Base-by-base conservation (phyloP, 2,797 vertebrate species). In the Cossypha niveicapilla region DNA sequence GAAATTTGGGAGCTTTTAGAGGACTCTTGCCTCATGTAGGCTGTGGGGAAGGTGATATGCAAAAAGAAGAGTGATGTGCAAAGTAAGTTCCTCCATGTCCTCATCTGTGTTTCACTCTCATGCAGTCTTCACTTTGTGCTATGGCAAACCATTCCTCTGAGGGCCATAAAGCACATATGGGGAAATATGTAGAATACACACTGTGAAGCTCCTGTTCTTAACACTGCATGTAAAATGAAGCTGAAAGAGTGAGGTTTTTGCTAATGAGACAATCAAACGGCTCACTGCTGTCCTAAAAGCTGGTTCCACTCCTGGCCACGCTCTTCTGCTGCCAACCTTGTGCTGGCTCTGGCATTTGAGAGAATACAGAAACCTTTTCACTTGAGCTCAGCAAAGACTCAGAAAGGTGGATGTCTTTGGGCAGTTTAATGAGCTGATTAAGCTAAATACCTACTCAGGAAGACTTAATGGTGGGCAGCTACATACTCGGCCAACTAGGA, bases 241-340 rank as follows among this genome's bases (percentile, higher is more conserved):
- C 82, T 71, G 44, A 34, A 85, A 87, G 82, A 90, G 63, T 10
- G 45, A 79, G 41, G 34, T 1, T 79, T 91, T 80, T 75, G 51
- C 75, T 90, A 92, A 76, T 48, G 63, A 88, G 72, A 87, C 78
- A 63, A 62, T 56, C 1, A 0, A 82, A 85, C 34, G 41, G 54
- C 78, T 93, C 75, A 41, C 63, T 79, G 90, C 63, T 92, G 86
- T 74, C 84, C 70, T 89, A 68, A 86, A 91, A 93, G 81, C 71
- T 82, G 78, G 67, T 79, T 51, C 16, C 21, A 23, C 51, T 92
- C 78, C 85, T 60, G 75, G 79, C 45, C 68, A 39, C 0, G 0
- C 27, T 92, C 45, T 44, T 50, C 75, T 61, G 30, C 75, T 88
- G 86, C 79, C 78, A 91, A 9, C 47, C 50, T 50, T 37, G 42